Conservation (phyloP, 2,113 vertebrate genomes). For the Phalacrocorax pelagicus region DNA sequence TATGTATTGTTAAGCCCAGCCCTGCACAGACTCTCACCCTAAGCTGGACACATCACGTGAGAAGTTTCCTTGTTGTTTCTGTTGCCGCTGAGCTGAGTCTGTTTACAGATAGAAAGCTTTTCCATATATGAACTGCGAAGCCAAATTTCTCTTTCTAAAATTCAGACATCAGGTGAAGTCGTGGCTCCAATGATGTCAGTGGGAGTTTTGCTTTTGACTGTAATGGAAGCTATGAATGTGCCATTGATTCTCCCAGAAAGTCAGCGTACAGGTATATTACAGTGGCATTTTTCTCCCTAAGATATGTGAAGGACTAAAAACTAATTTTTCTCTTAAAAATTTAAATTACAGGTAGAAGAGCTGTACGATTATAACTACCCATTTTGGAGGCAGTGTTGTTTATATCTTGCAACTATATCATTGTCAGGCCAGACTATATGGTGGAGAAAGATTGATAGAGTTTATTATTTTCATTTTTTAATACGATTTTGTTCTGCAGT, state of each 20-base stretch:
- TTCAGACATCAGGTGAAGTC: neutral
- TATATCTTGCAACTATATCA: neutral
- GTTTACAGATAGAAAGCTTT: neutral
- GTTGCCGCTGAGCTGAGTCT: neutral
- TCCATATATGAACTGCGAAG: neutral
- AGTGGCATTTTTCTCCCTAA: neutral
- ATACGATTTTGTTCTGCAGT: neutral
- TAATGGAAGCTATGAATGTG: neutral
- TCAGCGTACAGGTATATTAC: fast-evolving
- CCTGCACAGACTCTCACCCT: neutral
- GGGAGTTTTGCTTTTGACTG: neutral
- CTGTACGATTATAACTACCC: neutral
- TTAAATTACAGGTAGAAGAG: neutral
- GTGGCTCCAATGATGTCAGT: fast-evolving
- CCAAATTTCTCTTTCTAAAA: neutral
- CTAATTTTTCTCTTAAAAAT: neutral
- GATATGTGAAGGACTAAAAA: neutral
- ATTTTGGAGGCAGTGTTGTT: neutral
- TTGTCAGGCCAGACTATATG: neutral
- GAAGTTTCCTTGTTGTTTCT: neutral
- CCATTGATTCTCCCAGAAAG: neutral
- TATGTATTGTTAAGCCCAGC: neutral
- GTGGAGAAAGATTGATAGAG: neutral
- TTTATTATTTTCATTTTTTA: constrained; percentile 23
- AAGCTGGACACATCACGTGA: neutral